These are phyloP conservation scores for Halesus radiatus DNA, from an alignment of 1,140 invertebrate species.

Conservation along the genomic window DNA sequence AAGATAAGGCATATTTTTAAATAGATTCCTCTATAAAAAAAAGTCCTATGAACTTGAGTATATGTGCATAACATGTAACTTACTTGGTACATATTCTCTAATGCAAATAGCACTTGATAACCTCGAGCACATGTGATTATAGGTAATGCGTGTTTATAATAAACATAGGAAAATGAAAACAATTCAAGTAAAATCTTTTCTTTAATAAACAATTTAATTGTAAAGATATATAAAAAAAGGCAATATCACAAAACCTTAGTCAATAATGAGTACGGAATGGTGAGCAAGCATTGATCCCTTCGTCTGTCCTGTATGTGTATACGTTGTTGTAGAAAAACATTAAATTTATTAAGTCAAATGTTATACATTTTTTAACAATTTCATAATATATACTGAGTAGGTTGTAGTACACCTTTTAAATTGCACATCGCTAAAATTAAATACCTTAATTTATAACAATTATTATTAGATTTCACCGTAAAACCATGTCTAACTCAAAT, in stretches of 20 bases:
- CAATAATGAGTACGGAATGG: conserved; percentile 31
- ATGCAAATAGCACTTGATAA: background rate
- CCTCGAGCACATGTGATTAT: background rate
- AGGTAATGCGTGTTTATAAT: background rate
- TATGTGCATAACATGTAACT: background rate
- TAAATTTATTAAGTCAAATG: background rate
- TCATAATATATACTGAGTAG: conserved; percentile 6
- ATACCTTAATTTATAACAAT: no score
- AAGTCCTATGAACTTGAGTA: no score
- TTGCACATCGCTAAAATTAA: background rate
- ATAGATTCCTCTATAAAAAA: no score
- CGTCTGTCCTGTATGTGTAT: background rate
- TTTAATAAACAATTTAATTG: conserved; percentile 14
- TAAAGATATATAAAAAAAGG: conserved; percentile 18
- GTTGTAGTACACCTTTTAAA: background rate
- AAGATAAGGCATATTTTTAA: no score
- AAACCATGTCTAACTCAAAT: background rate
- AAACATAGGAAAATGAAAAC: no score
- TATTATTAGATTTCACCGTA: no score
- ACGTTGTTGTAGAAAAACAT: background rate
- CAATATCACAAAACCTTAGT: conserved; percentile 30
- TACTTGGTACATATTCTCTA: background rate
- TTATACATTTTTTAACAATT: background rate
- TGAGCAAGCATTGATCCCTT: conserved; percentile 17
- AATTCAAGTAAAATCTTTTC: no score